Evolutionary conservation across 2,113 vertebrate species (phyloP).

Genomic region (Coptodon rendalli): DNA sequence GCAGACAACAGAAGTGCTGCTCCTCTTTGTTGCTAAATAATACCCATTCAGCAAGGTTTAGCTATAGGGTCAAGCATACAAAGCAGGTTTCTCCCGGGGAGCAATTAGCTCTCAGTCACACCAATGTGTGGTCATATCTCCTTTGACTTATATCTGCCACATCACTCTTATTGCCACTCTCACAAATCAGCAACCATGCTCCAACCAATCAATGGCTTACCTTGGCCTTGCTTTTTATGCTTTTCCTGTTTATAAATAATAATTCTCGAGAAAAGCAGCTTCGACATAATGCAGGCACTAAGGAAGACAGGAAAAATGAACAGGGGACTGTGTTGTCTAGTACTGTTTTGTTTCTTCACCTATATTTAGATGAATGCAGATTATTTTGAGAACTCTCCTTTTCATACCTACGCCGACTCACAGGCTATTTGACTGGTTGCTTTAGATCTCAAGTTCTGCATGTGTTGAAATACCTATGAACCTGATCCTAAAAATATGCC

Average conservation of each 20-base stretch:
- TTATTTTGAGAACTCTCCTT: conserved; percentile 15
- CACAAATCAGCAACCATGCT: conserved; percentile 15
- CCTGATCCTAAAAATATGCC: conserved; percentile 21
- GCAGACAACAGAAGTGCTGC: conserved; percentile 44
- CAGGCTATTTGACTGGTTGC: neutral
- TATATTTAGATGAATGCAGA: conserved; percentile 20
- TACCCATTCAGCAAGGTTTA: conserved; percentile 49
- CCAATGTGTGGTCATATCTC: conserved; percentile 28
- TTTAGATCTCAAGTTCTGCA: conserved; percentile 43
- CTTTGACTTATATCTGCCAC: neutral
- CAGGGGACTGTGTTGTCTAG: neutral
- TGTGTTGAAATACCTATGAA: conserved; percentile 25
- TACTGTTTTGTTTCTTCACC: neutral
- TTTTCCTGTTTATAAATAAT: neutral
- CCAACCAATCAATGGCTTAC: neutral
- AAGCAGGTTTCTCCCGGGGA: conserved; percentile 38
- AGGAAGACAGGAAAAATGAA: neutral
- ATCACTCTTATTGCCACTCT: conserved; percentile 16
- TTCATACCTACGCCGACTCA: conserved; percentile 28
- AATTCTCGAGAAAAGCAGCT: neutral
- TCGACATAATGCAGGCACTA: neutral
- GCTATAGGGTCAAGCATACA: conserved; percentile 40
- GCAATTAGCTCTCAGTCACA: conserved; percentile 49
- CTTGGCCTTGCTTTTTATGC: neutral
- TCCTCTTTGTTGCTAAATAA: conserved; percentile 57